phyloP scores from a whole-genome alignment of 2,113 vertebrate species.

The Clarias magur region DNA sequence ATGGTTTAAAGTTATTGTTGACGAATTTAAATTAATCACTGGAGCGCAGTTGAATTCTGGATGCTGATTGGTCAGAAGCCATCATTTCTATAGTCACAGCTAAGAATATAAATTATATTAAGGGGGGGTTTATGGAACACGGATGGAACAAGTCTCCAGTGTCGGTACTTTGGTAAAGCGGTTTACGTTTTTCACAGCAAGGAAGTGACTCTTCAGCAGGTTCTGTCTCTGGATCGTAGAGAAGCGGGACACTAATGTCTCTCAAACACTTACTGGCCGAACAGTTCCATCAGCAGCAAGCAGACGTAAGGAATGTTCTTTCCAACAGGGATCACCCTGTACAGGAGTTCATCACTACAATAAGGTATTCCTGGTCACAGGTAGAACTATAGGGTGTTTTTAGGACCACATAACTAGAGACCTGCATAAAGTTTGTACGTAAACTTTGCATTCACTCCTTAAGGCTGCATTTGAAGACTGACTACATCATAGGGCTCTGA shows the following conservation, averaged over 20 bases:
- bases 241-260: not conserved
- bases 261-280: not conserved
- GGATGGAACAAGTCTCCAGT: not conserved
- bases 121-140: no score
- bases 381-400: no score
- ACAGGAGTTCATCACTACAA: not conserved
- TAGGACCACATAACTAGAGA: no score
- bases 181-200: not conserved
- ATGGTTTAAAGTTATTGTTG: not conserved
- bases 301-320: not conserved
- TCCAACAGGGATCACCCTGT: not conserved
- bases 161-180: not conserved
- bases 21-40: not conserved
- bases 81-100: not conserved
- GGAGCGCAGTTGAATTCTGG: not conserved
- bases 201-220: not conserved
- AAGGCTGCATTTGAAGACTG: no score
- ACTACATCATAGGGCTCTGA: no score
- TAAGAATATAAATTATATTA: not conserved
- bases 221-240: not conserved
- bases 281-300: not conserved
- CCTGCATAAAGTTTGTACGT: no score
- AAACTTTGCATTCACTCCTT: no score
- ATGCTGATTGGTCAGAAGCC: not conserved
- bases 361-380: no score